A percentile compares a stretch with the other conserved stretches of the same genome.
phyloP scores from a whole-genome alignment of 2,888 invertebrate species.

The Galeruca laticollis region DNA sequence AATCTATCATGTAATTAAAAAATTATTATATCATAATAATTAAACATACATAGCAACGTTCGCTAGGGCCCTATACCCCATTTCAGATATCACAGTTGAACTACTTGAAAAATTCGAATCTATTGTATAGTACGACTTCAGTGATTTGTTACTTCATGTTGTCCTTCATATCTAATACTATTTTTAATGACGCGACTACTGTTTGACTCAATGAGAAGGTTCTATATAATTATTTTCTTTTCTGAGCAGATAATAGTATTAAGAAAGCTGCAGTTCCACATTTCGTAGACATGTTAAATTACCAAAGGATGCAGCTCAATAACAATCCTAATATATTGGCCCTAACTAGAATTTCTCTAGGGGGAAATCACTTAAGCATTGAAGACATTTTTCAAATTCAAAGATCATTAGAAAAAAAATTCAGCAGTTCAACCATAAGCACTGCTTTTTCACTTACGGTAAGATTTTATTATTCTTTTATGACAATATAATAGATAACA shows the following conservation, averaged over 20 bases:
- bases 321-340: conserved; percentile 26
- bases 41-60: too few relatives aligned
- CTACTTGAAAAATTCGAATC: too few relatives aligned
- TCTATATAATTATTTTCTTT: conserved; percentile 18
- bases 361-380: conserved; percentile 36
- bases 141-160: too few relatives aligned
- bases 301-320: conserved; percentile 29
- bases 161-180: too few relatives aligned
- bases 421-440: not conserved
- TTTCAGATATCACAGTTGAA: too few relatives aligned
- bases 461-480: not conserved
- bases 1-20: conserved; percentile 61
- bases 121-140: too few relatives aligned
- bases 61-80: not conserved
- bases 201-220: not conserved
- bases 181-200: too few relatives aligned
- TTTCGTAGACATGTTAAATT: conserved; percentile 38
- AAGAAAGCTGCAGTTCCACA: conserved; percentile 29
- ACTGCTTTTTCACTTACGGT: not conserved
- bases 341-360: conserved; percentile 40
- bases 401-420: conserved; percentile 19
- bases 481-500: too few relatives aligned
- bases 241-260: conserved; percentile 39
- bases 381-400: conserved; percentile 25
- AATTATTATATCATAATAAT: too few relatives aligned